A percentile compares a stretch with the other conserved stretches of the same genome.
These are phyloP conservation scores for Desmodus rotundus DNA, from an alignment of 2,113 vertebrate species.

Conservation along the genomic window DNA sequence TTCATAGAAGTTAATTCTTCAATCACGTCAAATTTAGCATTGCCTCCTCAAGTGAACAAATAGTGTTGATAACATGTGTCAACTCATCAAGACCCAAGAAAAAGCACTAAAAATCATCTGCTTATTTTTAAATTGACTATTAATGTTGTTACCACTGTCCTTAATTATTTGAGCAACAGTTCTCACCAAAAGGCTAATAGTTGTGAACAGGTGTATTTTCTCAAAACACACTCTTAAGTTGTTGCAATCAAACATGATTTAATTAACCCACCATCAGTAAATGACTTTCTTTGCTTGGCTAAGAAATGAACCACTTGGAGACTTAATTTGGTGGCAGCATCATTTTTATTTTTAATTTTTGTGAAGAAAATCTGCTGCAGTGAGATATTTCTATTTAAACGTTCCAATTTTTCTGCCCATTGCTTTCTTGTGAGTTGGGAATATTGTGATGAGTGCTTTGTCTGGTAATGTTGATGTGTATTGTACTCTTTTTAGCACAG, in stretches of 20 bases:
- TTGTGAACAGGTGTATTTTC: conserved; percentile 40
- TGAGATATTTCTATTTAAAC: not conserved
- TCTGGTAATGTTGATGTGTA: not conserved
- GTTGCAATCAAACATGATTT: not conserved
- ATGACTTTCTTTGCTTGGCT: not conserved
- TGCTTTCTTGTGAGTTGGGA: not conserved
- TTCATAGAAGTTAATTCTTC: not conserved
- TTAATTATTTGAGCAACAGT: not conserved
- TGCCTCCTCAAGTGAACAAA: not conserved
- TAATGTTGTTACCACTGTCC: not conserved
- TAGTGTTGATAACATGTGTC: conserved; percentile 6
- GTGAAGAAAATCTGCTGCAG: not conserved
- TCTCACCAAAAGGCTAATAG: conserved; percentile 2
- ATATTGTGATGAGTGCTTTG: not conserved
- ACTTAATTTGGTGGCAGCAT: not conserved
- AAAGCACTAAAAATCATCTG: conserved; percentile 5
- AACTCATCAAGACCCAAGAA: not conserved
- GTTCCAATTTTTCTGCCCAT: not conserved
- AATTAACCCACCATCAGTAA: not conserved
- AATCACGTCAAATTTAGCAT: not conserved
- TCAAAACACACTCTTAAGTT: conserved; percentile 20
- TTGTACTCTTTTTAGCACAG: not conserved
- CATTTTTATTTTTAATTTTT: not conserved
- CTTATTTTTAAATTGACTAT: conserved; percentile 17
- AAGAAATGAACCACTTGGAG: conserved; percentile 25